A percentile compares a stretch with the other conserved stretches of the same genome.
Conservation (phyloP, 2,113 vertebrate genomes). For the Sardina pilchardus region DNA sequence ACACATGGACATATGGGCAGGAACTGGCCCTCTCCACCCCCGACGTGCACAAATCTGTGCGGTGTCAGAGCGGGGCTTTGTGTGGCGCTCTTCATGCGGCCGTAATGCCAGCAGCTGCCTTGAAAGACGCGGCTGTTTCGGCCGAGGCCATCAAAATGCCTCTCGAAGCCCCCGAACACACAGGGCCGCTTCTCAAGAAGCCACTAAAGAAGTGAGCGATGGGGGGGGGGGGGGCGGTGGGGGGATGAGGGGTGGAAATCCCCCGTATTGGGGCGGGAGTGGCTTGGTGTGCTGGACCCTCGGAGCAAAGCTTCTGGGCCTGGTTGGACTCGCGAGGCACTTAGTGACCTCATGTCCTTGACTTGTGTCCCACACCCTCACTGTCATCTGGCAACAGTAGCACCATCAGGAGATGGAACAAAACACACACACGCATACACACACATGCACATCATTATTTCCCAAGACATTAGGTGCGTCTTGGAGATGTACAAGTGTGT, state of each 20-base stretch:
- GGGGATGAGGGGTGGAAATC: background rate
- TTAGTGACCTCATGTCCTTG: background rate
- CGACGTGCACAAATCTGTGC: background rate
- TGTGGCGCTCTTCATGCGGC: conserved; percentile 14
- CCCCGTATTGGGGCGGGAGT: background rate
- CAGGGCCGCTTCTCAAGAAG: background rate
- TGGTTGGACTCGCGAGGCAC: conserved; percentile 9
- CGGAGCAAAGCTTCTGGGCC: background rate
- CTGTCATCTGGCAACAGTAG: conserved; percentile 20
- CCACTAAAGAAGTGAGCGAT: background rate
- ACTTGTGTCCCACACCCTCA: conserved; percentile 2
- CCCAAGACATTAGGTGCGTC: conserved; percentile 33
- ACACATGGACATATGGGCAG: conserved; percentile 2
- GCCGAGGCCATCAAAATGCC: conserved; percentile 26
- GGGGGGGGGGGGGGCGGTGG: background rate
- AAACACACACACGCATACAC: background rate
- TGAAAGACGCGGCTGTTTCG: conserved; percentile 41
- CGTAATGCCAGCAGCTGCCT: conserved; percentile 24
- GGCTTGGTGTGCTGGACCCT: conserved; percentile 8
- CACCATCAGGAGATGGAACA: conserved; percentile 24
- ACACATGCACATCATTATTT: background rate
- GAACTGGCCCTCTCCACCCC: background rate
- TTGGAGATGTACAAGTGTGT: conserved; percentile 5
- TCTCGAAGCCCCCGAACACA: conserved; percentile 14
- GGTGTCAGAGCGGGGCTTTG: conserved; percentile 26